Base-by-base conservation (phyloP, 1,140 invertebrate genomes). In the Procambarus clarkii region DNA sequence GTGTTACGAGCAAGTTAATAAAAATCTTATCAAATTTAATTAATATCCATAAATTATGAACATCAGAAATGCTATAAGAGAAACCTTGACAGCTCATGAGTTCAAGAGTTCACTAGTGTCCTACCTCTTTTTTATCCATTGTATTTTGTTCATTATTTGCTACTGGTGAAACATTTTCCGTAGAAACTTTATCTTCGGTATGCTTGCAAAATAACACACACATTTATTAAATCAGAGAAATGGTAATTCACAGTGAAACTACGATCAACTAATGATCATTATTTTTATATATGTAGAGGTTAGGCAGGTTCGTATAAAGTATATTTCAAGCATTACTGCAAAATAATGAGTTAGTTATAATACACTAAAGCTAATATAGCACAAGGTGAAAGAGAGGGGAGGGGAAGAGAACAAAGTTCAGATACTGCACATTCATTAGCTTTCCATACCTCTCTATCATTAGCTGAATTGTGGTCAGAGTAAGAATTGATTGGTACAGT, bases 111-210 rank as follows among this genome's bases (percentile, higher is more conserved):
- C 50, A 54, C 50, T 9, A 54, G 13, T 9, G 13, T 79, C 85
- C 46, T 87, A 87, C 85, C 85, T 87, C 85, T 58, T 87, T 87
- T 60, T 78, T 87, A 21, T 79, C 74, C 74, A 60, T 18, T 45
- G 48, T 34, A 60, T 87, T 87, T 76, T 44, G 84, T 77, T 87
- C 85, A 60, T 54, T 87, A 44, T 87, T 87, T 24, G 48, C 64
- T 21, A 76, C 45, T 86, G 46, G 74, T 48, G 54, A 21, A 44
- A 60, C 44, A 48, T 48, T 87, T 78, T 76, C 71, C 2, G 46
- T 69, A 60, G 50, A 45, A 79, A 60, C 50, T 87, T 60, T 87
- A n/a, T 78, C 85, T 44, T 87, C 85, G 24, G 85, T 78, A 87
- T 87, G 85, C 85, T 87, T 87, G 85, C 46, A 87, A 87, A 58